These are phyloP conservation scores for Gymnoscopelus braueri DNA, from an alignment of 2,797 vertebrate genomes.

Conservation along the genomic window DNA sequence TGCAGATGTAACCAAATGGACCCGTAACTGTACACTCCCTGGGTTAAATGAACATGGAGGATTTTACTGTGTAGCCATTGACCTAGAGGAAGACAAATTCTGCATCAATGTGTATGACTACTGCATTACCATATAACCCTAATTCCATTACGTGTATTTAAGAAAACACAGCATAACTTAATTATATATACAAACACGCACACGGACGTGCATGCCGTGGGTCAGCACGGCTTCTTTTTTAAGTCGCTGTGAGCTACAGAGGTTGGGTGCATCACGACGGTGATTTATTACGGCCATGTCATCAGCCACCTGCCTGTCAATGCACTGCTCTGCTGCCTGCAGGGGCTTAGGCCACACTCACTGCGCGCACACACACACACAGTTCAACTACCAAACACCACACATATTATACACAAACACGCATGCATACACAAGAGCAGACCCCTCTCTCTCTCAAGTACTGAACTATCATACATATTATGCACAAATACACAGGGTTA, in stretches of 20 bases:
- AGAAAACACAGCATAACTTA: too few relatives aligned
- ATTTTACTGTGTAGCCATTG: too few relatives aligned
- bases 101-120: too few relatives aligned
- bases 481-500: not conserved
- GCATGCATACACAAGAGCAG: not conserved
- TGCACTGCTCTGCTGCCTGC: not conserved
- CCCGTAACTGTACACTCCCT: too few relatives aligned
- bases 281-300: conserved; percentile 7
- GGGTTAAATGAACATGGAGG: too few relatives aligned
- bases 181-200: too few relatives aligned
- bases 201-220: too few relatives aligned
- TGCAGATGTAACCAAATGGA: too few relatives aligned
- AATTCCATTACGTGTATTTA: too few relatives aligned
- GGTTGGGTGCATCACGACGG: not conserved
- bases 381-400: not conserved
- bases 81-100: too few relatives aligned
- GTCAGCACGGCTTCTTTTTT: not conserved
- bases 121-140: too few relatives aligned
- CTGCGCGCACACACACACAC: not conserved
- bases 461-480: not conserved
- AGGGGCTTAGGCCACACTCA: not conserved
- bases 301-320: conserved; percentile 3
- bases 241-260: not conserved
- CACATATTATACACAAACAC: not conserved
- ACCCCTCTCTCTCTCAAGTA: too few relatives aligned